Evolutionary conservation across 2,888 invertebrate species (phyloP), one percentile per base, ranked within the genome.

Genomic region (Sphaerophoria taeniata): DNA sequence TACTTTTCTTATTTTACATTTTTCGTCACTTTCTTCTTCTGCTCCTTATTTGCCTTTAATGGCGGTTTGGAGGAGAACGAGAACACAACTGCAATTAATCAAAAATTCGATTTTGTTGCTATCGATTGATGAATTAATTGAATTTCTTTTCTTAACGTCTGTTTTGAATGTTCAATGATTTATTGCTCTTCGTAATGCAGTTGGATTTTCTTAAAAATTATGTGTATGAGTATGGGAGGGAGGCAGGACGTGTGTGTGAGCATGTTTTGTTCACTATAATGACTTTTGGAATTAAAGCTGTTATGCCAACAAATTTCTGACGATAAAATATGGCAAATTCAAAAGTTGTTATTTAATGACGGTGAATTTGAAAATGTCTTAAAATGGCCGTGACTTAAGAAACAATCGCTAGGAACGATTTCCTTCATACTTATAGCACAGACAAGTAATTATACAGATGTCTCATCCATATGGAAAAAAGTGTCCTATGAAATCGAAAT

Each of bases 91-190:
- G 81, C 80, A 81, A 85, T 85, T 85, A 85, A 85, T 85, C 85
- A 85, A 81, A 85, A 80, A 76, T 58, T 81, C 69, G 81, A 81
- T 80, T 81, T 58, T 39, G 58, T 39, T 6, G 7, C 0, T 7
- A 16, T 61, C 55, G 69, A 72, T 80, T 85, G 84, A 80, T 85
- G 85, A 81, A 85, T 81, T 81, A 85, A 81, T 76, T 85, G 81
- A 72, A 81, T 16, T 14, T 56, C 9, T 31, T 5, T 43, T 43
- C 11, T 43, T 43, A 11, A 11, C 43, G 9, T 43, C 36, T 36
- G 2, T 2, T 4, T 43, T 36, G 4, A n/a, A 55, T 14, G 65
- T 72, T 73, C 76, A 79, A 84, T 84, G 84, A 84, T 84, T 79
- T 75, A 84, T 79, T 61, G 71, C 75, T 72, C 14, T 84, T 75